Evolutionary conservation across 1,140 invertebrate species (phyloP).

Genomic region (Drosophila pectinifera): DNA sequence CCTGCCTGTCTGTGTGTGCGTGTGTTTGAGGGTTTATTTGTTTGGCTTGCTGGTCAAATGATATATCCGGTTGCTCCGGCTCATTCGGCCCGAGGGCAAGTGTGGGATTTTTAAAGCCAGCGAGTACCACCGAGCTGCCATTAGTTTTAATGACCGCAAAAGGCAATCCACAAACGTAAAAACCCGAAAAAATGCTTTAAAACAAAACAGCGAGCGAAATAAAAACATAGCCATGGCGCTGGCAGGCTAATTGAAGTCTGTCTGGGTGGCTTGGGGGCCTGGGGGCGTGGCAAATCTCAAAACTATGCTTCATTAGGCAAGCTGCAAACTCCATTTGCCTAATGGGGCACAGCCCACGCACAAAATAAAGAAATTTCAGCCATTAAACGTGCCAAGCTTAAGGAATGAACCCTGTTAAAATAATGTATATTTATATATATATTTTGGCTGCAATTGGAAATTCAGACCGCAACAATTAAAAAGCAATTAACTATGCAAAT

Average conservation of each 20-base stretch:
- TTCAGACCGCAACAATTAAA: constrained; percentile 70
- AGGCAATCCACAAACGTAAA: constrained; percentile 32
- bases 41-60: constrained; percentile 68
- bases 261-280: constrained; percentile 12
- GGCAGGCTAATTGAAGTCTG: constrained; percentile 69
- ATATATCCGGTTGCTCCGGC: constrained; percentile 62
- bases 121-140: constrained; percentile 44
- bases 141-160: constrained; percentile 70
- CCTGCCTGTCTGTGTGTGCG: constrained; percentile 1
- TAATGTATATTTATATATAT: constrained; percentile 5
- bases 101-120: constrained; percentile 48
- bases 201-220: constrained; percentile 48
- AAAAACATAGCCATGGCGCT: constrained; percentile 39
- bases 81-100: constrained; percentile 37
- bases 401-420: constrained; percentile 40
- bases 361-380: constrained; percentile 41
- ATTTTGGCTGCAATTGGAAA: constrained; percentile 53
- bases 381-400: constrained; percentile 60
- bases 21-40: constrained; percentile 33
- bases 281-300: constrained; percentile 47
- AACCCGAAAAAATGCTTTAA: constrained; percentile 16
- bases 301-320: constrained; percentile 77
- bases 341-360: constrained; percentile 50
- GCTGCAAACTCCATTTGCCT: constrained; percentile 67
- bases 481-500: constrained; percentile 69